A percentile compares a stretch with the other conserved stretches of the same genome.
Evolutionary conservation across 2,888 invertebrate genomes (phyloP).

Genomic region (Mellilla xanthometata): DNA sequence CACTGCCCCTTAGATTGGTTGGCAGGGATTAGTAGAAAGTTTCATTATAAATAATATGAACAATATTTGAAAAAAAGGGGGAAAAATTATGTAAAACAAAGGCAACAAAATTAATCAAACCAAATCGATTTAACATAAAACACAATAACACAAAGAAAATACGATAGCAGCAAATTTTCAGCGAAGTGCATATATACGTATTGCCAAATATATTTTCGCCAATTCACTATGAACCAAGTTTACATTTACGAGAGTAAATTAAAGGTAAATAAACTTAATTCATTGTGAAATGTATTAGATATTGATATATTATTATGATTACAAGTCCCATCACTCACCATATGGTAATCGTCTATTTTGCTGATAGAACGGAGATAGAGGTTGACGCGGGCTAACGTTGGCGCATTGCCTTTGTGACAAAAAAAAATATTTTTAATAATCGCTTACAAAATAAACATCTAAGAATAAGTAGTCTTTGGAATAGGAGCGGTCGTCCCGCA

Average conservation of each 20-base stretch:
- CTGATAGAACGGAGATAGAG: slow-evolving; percentile 98
- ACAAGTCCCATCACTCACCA: slow-evolving; percentile 90
- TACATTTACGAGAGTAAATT: not conserved
- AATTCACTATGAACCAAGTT: slow-evolving; percentile 70
- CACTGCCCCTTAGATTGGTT: slow-evolving; percentile 40
- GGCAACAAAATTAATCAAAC: slow-evolving; percentile 31
- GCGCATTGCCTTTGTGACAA: slow-evolving; percentile 88
- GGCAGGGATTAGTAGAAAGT: not conserved
- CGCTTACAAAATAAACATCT: slow-evolving; percentile 27
- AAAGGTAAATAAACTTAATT: slow-evolving; percentile 48
- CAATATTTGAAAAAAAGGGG: not conserved
- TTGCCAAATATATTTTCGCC: slow-evolving; percentile 60
- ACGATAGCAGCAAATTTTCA: slow-evolving; percentile 66
- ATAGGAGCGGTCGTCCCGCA: slow-evolving; percentile 21
- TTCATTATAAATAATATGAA: not conserved
- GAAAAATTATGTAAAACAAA: slow-evolving; percentile 23
- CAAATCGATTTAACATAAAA: slow-evolving; percentile 34
- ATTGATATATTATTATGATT: slow-evolving; percentile 17
- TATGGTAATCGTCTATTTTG: slow-evolving; percentile 99
- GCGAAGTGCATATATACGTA: slow-evolving; percentile 65
- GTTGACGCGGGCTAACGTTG: slow-evolving; percentile 96
- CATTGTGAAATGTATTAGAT: slow-evolving; percentile 57
- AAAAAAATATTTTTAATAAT: slow-evolving; percentile 51
- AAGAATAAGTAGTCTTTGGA: slow-evolving; percentile 13
- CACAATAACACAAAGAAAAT: slow-evolving; percentile 53